A percentile compares a stretch with the other conserved stretches of the same genome.
Conservation (phyloP, 2,113 vertebrate species). For the Trochalopteron elliotii region DNA sequence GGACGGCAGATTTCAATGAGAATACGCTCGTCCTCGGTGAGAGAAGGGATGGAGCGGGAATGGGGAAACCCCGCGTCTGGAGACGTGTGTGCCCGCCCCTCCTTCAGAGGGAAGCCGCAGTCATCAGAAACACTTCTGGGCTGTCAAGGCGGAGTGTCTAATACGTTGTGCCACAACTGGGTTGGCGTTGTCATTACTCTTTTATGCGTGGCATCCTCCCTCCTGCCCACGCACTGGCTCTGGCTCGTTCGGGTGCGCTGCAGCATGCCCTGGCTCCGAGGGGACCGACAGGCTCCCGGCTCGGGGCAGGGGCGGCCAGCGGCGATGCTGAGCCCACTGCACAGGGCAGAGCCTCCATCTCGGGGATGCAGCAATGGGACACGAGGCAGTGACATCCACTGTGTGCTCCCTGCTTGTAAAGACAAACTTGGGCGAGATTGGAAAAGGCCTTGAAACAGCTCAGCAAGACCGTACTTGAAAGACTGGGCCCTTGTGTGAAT, state of each 20-base stretch:
- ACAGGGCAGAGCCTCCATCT: accelerated
- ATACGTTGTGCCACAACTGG: background rate
- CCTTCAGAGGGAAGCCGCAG: background rate
- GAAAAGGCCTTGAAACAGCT: background rate
- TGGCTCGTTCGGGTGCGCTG: accelerated
- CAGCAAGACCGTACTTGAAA: background rate
- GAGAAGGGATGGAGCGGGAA: background rate
- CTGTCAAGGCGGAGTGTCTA: background rate
- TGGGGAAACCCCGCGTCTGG: background rate
- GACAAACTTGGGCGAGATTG: background rate
- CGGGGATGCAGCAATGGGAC: background rate
- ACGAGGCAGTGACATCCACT: accelerated
- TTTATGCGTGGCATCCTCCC: background rate
- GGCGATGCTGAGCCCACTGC: background rate
- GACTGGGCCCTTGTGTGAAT: background rate
- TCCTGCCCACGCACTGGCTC: accelerated
- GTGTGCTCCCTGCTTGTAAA: background rate
- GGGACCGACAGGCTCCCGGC: accelerated
- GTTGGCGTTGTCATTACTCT: background rate
- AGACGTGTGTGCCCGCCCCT: accelerated
- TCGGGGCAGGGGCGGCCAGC: background rate
- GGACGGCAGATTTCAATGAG: background rate
- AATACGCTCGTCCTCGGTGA: background rate
- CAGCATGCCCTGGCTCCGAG: accelerated
- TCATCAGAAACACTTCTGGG: background rate